Percentiles rank a stretch among this genome's conserved stretches.
phyloP scores from a whole-genome alignment of 2,888 invertebrate species.

The Melanotus villosus region DNA sequence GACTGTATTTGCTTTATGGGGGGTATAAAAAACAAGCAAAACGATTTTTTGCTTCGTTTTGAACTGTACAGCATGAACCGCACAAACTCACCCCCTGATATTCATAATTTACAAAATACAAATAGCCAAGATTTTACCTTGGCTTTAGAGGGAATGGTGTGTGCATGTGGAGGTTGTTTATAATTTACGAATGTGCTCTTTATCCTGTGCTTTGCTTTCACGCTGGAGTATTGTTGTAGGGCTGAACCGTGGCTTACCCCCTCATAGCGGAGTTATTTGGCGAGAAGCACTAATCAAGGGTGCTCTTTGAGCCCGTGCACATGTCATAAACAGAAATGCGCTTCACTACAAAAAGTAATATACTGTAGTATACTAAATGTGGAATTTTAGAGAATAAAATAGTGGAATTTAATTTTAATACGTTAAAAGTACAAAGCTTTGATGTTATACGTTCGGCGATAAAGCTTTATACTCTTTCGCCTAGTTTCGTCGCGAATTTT shows the following conservation, averaged over 20 bases:
- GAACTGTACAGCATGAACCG: background rate
- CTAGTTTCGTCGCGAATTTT: too few relatives aligned
- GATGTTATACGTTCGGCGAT: background rate
- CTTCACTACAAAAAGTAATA: constrained; percentile 37
- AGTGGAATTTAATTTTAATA: constrained; percentile 14
- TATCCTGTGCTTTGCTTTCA: constrained; percentile 40
- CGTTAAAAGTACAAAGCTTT: background rate
- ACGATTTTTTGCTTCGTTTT: too few relatives aligned
- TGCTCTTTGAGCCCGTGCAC: constrained; percentile 44
- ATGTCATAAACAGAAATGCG: constrained; percentile 42
- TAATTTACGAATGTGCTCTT: constrained; percentile 47
- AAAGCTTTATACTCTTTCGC: too few relatives aligned
- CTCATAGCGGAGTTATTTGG: constrained; percentile 35
- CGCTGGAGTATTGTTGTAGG: constrained; percentile 40
- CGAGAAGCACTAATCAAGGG: constrained; percentile 47
- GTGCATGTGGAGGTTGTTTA: constrained; percentile 48
- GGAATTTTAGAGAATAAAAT: constrained; percentile 13
- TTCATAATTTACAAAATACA: constrained; percentile 50
- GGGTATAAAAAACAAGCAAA: too few relatives aligned
- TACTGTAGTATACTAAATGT: constrained; percentile 26
- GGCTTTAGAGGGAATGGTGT: constrained; percentile 36
- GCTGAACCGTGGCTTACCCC: constrained; percentile 34
- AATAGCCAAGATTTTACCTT: constrained; percentile 49
- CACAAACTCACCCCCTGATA: constrained; percentile 22
- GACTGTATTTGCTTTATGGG: too few relatives aligned